These are phyloP conservation scores for Galaxea fascicularis DNA, from an alignment of 92 coral and sea anemone species.

Conservation along the genomic window DNA sequence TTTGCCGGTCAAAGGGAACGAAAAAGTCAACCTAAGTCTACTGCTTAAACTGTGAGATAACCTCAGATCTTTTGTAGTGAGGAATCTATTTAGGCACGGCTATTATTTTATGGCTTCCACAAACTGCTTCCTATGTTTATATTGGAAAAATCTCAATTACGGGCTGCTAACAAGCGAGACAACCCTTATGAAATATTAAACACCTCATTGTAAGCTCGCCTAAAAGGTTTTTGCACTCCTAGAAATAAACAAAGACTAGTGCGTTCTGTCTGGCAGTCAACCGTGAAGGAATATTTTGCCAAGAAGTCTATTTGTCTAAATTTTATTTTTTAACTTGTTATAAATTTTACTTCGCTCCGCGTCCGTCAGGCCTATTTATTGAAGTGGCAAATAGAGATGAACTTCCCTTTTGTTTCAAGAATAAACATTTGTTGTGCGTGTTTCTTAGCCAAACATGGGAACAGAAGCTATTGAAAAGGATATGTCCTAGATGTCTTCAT, in stretches of 20 bases:
- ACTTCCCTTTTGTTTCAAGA: not conserved
- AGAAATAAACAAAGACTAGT: slow-evolving; percentile 15
- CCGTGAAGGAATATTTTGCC: not conserved
- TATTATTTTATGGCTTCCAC: slow-evolving; percentile 33
- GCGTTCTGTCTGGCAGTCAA: not conserved
- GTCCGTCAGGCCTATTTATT: not conserved
- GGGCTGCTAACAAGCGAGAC: slow-evolving; percentile 46
- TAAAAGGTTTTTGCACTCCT: slow-evolving; percentile 14
- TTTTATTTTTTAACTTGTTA: not conserved
- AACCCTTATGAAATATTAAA: slow-evolving; percentile 47
- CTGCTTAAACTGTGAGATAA: slow-evolving; percentile 17
- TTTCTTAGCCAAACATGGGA: slow-evolving; percentile 17
- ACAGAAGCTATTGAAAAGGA: slow-evolving; percentile 5
- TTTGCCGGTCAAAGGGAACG: not conserved
- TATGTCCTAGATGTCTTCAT: not conserved
- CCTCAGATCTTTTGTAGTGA: not conserved
- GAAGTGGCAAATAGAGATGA: not conserved
- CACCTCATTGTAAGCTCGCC: not conserved
- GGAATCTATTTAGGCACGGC: slow-evolving; percentile 8
- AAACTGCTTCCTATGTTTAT: slow-evolving; percentile 42
- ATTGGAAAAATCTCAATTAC: slow-evolving; percentile 47
- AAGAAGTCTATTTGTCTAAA: not conserved
- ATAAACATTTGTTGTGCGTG: slow-evolving; percentile 28
- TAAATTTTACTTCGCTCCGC: not conserved
- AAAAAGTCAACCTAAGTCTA: not conserved